These are phyloP conservation scores for Calonectris borealis DNA, from an alignment of 2,113 vertebrate species.

Conservation along the genomic window DNA sequence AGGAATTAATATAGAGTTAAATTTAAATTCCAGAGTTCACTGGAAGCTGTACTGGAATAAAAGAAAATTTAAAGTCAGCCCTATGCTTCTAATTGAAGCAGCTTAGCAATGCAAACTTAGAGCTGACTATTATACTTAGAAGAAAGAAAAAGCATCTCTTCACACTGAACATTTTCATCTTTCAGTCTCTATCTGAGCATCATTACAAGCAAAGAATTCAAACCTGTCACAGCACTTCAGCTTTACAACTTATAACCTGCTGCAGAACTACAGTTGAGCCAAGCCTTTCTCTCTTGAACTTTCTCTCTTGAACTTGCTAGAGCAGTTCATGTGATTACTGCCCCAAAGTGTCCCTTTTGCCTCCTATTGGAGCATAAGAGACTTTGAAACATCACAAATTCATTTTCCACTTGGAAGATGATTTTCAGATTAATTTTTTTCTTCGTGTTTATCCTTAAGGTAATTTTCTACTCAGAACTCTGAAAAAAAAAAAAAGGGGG, in stretches of 20 bases:
- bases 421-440: neutral
- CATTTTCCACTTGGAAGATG: neutral
- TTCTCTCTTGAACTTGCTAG: neutral
- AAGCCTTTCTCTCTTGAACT: neutral
- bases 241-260: neutral
- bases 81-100: neutral
- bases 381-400: neutral
- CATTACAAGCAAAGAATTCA: conserved; percentile 18
- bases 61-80: neutral
- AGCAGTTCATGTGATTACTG: neutral
- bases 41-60: neutral
- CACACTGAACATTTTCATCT: conserved; percentile 21
- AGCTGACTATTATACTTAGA: neutral
- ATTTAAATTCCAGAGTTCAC: neutral
- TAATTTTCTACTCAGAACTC: neutral
- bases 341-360: neutral
- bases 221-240: neutral
- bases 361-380: neutral
- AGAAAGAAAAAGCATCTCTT: neutral
- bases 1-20: neutral
- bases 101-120: neutral
- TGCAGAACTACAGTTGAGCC: neutral
- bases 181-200: neutral
- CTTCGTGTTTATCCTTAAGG: neutral
- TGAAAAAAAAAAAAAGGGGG: neutral